Conservation (phyloP, 2,113 vertebrate species). For the Piprites chloris region DNA sequence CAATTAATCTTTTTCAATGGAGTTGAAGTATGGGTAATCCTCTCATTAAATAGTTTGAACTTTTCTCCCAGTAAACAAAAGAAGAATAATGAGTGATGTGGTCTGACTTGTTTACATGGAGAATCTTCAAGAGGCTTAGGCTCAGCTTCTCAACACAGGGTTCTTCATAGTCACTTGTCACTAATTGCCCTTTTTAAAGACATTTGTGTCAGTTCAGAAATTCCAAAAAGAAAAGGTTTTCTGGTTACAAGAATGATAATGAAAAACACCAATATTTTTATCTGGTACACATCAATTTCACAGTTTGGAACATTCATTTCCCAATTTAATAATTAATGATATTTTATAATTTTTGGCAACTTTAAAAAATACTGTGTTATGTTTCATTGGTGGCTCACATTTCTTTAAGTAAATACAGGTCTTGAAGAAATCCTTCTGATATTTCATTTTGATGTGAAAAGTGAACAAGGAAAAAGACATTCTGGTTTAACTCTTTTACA, state of each 20-base stretch:
- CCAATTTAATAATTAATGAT: neutral
- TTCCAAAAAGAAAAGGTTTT: conserved; percentile 61
- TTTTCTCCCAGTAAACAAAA: conserved; percentile 86
- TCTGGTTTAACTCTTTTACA: neutral
- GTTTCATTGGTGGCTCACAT: neutral
- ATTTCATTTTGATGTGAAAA: neutral
- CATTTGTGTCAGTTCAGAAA: conserved; percentile 77
- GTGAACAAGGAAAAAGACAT: neutral
- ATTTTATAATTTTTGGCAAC: neutral
- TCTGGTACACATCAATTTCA: neutral
- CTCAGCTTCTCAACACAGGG: conserved; percentile 77
- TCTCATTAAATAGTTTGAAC: conserved; percentile 88
- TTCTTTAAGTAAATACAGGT: neutral
- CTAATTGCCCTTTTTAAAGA: conserved; percentile 86
- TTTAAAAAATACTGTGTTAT: neutral
- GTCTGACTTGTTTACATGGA: conserved; percentile 83
- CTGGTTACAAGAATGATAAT: conserved; percentile 39
- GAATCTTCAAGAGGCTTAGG: conserved; percentile 90
- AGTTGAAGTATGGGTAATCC: conserved; percentile 89
- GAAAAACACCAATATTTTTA: conserved; percentile 50
- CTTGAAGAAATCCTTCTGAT: neutral
- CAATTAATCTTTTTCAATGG: conserved; percentile 90
- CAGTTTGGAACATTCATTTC: neutral
- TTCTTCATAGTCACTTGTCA: conserved; percentile 81
- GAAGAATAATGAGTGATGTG: conserved; percentile 83